phyloP scores from a whole-genome alignment of 2,113 vertebrate genomes.

The Synchiropus splendidus region DNA sequence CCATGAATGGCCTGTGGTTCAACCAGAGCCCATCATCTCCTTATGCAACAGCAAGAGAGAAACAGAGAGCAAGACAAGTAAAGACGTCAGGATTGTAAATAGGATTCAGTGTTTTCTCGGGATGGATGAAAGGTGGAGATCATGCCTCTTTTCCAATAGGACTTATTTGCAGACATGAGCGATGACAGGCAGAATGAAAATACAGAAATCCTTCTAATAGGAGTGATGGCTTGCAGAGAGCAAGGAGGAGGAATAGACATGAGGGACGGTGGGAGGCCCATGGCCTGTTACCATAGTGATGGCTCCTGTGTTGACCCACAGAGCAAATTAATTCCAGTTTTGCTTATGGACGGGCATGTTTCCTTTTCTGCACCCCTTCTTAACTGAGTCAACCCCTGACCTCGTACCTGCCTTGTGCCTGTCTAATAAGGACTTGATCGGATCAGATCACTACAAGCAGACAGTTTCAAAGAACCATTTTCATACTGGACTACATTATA shows the following conservation, averaged over 20 bases:
- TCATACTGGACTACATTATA: no score
- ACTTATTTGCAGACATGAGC: conserved; percentile 15
- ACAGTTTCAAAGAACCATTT: background rate
- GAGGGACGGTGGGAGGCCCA: conserved; percentile 30
- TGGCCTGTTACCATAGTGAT: conserved; percentile 65
- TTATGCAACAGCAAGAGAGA: conserved; percentile 11
- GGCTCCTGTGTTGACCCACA: conserved; percentile 40
- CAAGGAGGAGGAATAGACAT: background rate
- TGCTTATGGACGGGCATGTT: conserved; percentile 6
- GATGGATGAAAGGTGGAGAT: no score
- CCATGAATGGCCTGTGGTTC: background rate
- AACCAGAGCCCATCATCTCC: background rate
- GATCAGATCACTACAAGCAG: no score
- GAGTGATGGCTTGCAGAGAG: conserved; percentile 20
- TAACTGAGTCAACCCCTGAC: conserved; percentile 16
- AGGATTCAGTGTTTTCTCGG: conserved; percentile 3
- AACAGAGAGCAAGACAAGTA: conserved; percentile 12
- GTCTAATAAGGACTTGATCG: no score
- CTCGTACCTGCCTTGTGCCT: conserved; percentile 2
- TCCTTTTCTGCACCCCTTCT: conserved; percentile 1
- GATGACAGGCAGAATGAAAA: conserved; percentile 11
- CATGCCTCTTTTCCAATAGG: background rate
- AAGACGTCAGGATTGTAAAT: conserved; percentile 15
- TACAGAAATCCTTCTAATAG: conserved; percentile 18
- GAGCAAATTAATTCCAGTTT: conserved; percentile 38